Percentiles rank a stretch among this genome's conserved stretches.
phyloP scores from a whole-genome alignment of 2,113 vertebrate species.

The Brachionichthys hirsutus region DNA sequence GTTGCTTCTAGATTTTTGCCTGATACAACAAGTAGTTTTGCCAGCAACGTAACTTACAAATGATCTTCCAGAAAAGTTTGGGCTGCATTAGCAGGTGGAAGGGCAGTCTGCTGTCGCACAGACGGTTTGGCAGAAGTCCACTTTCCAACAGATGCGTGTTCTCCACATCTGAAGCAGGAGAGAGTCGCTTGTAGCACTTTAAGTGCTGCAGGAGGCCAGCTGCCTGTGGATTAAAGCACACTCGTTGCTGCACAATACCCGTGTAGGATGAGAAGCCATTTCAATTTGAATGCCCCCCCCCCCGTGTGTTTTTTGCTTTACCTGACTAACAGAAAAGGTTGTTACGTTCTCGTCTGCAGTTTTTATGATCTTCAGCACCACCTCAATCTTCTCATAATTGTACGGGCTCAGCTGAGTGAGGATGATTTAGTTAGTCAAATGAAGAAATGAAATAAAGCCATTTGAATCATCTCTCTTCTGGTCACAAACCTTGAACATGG shows the following conservation, averaged over 20 bases:
- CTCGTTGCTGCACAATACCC: not conserved
- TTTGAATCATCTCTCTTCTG: not conserved
- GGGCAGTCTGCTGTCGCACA: constrained; percentile 85
- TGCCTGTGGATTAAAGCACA: constrained; percentile 72
- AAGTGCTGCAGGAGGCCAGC: constrained; percentile 89
- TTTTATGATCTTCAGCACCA: constrained; percentile 86
- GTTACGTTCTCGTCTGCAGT: constrained; percentile 82
- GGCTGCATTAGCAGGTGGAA: constrained; percentile 92
- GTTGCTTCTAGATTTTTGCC: not conserved
- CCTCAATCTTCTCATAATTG: constrained; percentile 91
- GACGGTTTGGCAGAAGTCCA: constrained; percentile 73
- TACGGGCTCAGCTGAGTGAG: constrained; percentile 89
- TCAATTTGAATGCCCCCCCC: not conserved
- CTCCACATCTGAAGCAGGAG: constrained; percentile 85
- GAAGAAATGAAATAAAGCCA: no score
- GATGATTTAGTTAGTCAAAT: no score
- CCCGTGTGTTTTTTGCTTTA: constrained; percentile 41
- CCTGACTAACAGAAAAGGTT: constrained; percentile 84
- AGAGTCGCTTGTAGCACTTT: constrained; percentile 86
- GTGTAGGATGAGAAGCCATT: not conserved
- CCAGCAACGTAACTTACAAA: constrained; percentile 78
- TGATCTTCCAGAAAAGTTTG: constrained; percentile 87
- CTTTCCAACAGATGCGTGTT: constrained; percentile 85
- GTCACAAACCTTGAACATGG: constrained; percentile 83
- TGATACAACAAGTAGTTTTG: not conserved